phyloP scores from a whole-genome alignment of 1,140 invertebrate genomes.

The Papilio polytes region DNA sequence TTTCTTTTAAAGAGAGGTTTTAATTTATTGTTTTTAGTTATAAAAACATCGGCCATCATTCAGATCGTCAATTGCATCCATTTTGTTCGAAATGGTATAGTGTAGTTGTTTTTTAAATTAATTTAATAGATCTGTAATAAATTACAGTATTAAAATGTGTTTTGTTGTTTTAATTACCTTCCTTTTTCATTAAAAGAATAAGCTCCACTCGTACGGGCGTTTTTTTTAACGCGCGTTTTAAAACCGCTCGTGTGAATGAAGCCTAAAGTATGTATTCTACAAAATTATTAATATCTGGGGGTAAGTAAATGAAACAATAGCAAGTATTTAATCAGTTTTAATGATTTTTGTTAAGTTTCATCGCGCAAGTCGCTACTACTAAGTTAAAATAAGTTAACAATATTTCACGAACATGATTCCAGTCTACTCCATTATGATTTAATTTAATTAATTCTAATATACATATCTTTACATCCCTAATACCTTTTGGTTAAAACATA shows the following conservation, averaged over 20 bases:
- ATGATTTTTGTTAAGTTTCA: background rate
- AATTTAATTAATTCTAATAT: conserved; percentile 33
- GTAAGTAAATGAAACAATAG: background rate
- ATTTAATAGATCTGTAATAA: conserved; percentile 78
- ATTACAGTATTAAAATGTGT: conserved; percentile 78
- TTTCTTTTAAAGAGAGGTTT: conserved; percentile 45
- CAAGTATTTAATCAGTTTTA: background rate
- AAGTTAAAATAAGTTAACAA: conserved; percentile 18
- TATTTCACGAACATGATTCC: background rate
- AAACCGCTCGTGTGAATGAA: too few relatives aligned
- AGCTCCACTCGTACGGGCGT: too few relatives aligned
- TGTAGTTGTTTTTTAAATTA: conserved; percentile 59
- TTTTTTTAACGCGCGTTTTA: too few relatives aligned
- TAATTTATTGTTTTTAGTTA: conserved; percentile 51
- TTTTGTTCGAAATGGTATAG: conserved; percentile 50
- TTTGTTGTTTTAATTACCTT: conserved; percentile 45
- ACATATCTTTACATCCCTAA: background rate
- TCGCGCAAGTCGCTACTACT: background rate
- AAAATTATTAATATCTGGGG: background rate
- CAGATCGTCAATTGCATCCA: conserved; percentile 50
- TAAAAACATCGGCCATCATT: conserved; percentile 34
- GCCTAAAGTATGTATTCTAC: background rate
- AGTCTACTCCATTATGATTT: conserved; percentile 39
- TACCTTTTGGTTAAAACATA: conserved; percentile 30
- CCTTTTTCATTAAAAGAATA: background rate